Evolutionary conservation across 2,113 vertebrate genomes (phyloP).

Genomic region (Monopterus albus): DNA sequence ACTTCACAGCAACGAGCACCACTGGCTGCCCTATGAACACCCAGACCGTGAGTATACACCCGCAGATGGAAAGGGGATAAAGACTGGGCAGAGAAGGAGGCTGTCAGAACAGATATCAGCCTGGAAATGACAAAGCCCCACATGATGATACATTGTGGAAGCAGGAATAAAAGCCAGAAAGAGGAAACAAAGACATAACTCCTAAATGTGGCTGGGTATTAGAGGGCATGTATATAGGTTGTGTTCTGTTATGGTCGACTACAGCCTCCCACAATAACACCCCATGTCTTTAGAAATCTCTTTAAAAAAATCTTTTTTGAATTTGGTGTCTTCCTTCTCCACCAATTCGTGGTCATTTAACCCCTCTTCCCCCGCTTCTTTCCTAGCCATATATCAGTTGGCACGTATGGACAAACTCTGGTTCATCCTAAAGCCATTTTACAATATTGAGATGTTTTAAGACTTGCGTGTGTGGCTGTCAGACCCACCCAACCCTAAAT

Average conservation of each 20-base stretch:
- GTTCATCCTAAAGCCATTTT: conserved; percentile 1
- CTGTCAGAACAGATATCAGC: not conserved
- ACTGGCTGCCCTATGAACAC: conserved; percentile 97
- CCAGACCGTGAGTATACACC: conserved; percentile 85
- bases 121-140: not conserved
- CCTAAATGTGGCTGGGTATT: conserved; percentile 28
- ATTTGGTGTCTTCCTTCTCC: conserved; percentile 10
- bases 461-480: not conserved
- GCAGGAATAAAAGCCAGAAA: conserved; percentile 16
- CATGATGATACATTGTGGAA: conserved; percentile 14
- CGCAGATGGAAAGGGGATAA: not conserved
- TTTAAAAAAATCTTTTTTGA: conserved; percentile 50
- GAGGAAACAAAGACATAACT: conserved; percentile 26
- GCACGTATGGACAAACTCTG: conserved; percentile 20
- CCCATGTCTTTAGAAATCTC: conserved; percentile 33
- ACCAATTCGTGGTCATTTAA: conserved; percentile 6
- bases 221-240: conserved; percentile 25
- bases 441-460: not conserved
- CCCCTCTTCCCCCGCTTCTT: not conserved
- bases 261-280: conserved; percentile 62
- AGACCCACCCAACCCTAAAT: conserved; percentile 19
- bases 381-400: conserved; percentile 10
- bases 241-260: conserved; percentile 36
- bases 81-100: not conserved
- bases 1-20: conserved; percentile 88